phyloP scores from a whole-genome alignment of 2,888 invertebrate genomes.

The Drosophila infuscata region DNA sequence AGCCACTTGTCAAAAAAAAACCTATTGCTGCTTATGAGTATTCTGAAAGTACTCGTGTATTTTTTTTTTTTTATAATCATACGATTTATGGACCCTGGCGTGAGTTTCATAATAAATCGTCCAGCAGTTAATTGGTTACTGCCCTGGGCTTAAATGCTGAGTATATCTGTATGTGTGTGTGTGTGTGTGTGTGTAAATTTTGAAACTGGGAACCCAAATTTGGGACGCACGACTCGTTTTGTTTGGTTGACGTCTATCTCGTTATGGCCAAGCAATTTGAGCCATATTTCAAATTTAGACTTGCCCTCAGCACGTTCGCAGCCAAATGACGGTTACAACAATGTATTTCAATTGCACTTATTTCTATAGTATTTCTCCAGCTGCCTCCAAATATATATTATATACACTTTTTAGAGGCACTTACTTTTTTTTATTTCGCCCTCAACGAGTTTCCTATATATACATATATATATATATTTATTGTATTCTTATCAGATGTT shows the following conservation, averaged over 20 bases:
- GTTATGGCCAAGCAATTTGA: constrained; percentile 24
- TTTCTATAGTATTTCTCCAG: too few species aligned
- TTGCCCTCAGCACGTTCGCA: not conserved
- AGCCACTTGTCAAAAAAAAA: constrained; percentile 44
- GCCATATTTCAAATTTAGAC: constrained; percentile 33
- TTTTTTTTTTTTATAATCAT: constrained; percentile 54
- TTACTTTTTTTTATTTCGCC: constrained; percentile 5
- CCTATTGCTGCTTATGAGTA: constrained; percentile 8
- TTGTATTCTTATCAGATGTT: constrained; percentile 38
- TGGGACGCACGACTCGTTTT: constrained; percentile 19
- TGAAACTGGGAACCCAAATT: constrained; percentile 13
- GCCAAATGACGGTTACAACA: not conserved
- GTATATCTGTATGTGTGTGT: not conserved
- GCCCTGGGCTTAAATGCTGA: constrained; percentile 4
- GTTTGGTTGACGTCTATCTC: constrained; percentile 13
- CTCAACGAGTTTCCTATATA: constrained; percentile 27
- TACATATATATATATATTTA: not conserved
- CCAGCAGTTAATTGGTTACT: constrained; percentile 16
- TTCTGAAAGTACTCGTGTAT: constrained; percentile 27
- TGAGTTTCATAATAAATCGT: constrained; percentile 29
- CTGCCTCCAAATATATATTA: not conserved
- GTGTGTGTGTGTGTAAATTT: not conserved
- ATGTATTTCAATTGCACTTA: not conserved
- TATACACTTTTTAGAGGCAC: not conserved
- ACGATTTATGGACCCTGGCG: constrained; percentile 54